These are phyloP conservation scores for Daubentonia madagascariensis DNA, from an alignment of 2,113 vertebrate genomes.

Conservation along the genomic window DNA sequence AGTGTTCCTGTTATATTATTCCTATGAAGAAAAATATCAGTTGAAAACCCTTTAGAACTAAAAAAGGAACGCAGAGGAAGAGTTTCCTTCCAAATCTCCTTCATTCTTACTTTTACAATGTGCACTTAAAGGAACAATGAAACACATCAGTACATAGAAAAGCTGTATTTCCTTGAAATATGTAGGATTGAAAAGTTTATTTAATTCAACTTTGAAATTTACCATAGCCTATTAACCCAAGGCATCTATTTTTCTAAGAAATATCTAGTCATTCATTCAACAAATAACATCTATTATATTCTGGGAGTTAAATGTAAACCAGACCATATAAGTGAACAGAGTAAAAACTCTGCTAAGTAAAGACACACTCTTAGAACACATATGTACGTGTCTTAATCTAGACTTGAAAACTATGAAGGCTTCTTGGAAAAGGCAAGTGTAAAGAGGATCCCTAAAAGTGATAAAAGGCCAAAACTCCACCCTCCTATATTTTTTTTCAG, in stretches of 20 bases:
- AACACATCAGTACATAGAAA: background rate
- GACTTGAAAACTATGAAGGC: background rate
- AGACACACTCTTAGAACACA: background rate
- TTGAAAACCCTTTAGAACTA: background rate
- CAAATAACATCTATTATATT: background rate
- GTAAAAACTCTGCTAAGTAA: background rate
- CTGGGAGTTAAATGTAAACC: background rate
- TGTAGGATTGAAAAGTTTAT: background rate
- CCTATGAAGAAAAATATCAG: background rate
- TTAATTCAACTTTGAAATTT: background rate
- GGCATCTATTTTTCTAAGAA: background rate
- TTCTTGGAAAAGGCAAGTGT: background rate
- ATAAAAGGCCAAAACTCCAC: background rate
- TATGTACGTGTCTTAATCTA: background rate
- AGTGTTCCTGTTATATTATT: background rate
- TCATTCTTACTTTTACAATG: background rate
- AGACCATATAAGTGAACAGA: background rate
- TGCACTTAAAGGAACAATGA: background rate
- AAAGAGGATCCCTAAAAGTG: background rate
- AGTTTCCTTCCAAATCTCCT: background rate
- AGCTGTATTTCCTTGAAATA: background rate
- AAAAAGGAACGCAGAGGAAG: background rate
- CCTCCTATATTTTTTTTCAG: background rate
- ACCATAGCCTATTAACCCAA: background rate
- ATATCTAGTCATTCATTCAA: background rate